Evolutionary conservation across 2,797 vertebrate genomes (phyloP).

Genomic region (Jordanella pulchra): DNA sequence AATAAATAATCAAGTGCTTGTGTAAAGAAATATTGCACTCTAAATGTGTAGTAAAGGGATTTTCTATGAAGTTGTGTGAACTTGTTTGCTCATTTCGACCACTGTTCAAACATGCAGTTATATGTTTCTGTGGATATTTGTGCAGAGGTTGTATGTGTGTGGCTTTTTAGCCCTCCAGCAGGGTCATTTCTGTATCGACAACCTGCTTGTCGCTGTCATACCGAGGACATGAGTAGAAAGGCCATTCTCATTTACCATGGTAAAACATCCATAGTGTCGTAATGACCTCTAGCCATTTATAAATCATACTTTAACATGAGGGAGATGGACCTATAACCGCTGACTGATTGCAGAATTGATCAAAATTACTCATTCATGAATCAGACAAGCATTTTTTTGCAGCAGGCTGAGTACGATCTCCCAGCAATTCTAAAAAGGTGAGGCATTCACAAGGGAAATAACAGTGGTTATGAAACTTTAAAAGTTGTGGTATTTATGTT

Average conservation of each 20-base stretch:
- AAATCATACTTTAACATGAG: conserved; percentile 75
- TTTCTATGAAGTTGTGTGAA: background rate
- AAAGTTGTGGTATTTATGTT: conserved; percentile 43
- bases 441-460: conserved; percentile 37
- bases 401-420: background rate
- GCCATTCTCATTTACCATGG: conserved; percentile 76
- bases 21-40: background rate
- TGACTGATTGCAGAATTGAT: conserved; percentile 72
- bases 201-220: conserved; percentile 76
- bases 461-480: conserved; percentile 37
- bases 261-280: conserved; percentile 61
- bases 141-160: conserved; percentile 18
- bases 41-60: background rate
- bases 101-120: conserved; percentile 10
- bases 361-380: conserved; percentile 73
- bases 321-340: conserved; percentile 59
- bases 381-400: conserved; percentile 31
- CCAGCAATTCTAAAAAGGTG: conserved; percentile 43
- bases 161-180: conserved; percentile 55
- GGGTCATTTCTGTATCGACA: conserved; percentile 76
- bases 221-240: conserved; percentile 71
- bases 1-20: background rate
- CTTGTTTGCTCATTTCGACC: conserved; percentile 17
- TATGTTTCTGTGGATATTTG: conserved; percentile 20
- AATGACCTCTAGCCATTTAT: conserved; percentile 73